Base-by-base conservation (phyloP, 2,113 vertebrate genomes). In the Ascaphus truei region DNA sequence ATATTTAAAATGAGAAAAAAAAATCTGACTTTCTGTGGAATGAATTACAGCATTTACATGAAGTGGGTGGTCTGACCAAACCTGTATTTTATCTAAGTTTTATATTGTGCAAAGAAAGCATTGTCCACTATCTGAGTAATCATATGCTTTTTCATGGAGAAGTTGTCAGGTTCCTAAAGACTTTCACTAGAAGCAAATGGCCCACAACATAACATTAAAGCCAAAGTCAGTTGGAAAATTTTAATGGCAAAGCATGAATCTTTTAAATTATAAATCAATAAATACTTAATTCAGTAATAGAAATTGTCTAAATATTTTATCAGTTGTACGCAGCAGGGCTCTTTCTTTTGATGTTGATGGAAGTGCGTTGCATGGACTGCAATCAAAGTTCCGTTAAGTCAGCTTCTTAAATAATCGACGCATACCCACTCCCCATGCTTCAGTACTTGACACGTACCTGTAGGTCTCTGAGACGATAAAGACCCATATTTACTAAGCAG, bases 181-280 rank as follows among this genome's bases (percentile, higher is more conserved):
- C 83, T 81, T 85, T 85, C 85, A 84, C 85, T 61, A 68, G 81
- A 85, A 88, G 89, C 84, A 83, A 89, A 85, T 73, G 81, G 85
- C 76, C 72, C 72, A 80, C 72, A 85, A 88, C 81, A 80, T 90
- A 82, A 85, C 84, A 86, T 83, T 55, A 80, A 83, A 84, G 78
- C 82, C 74, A 84, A 90, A 81, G 80, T 87, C 76, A 69, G 87
- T 85, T 83, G 78, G 80, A 84, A 81, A 83, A 88, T 88, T 92
- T 88, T 86, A 86, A 85, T 79, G 79, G 86, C 75, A 68, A 33
- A 68, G 84, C 90, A 95, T 94, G 92, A 92, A 94, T 95, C 92
- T 96, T 96, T 94, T 93, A 94, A 96, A 96, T 95, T 91, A 95
- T 92, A 96, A 93, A 98, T 98, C 90, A 77, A 96, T 97, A 95